Base-by-base conservation (phyloP, 1,140 invertebrate genomes). In the Gonatopus flavifemur region DNA sequence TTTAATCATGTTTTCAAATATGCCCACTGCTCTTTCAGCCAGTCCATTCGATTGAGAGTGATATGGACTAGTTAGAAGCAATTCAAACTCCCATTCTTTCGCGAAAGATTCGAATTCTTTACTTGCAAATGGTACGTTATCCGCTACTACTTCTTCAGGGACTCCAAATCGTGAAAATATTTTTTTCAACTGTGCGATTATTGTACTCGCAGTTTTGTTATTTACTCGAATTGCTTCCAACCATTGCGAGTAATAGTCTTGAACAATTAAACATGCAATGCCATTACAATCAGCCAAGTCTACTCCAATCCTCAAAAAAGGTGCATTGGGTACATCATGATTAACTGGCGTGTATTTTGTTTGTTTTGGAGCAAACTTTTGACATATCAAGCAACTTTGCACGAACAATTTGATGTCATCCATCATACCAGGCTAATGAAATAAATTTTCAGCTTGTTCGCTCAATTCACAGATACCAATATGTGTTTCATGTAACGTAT, bases 31-130 rank as follows among this genome's bases (percentile, higher is more conserved):
- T 50, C 59, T 60, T 52, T 72, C 68, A 1, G 64, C 68, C 8
- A 72, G 38, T 1, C 70, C 68, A 40, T 75, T 74, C 7, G 64
- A 65, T 38, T 61, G 54, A 4, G 70, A 63, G 43, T 74, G 76
- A 18, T 53, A 42, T 5, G 70, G 78, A 56, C 67, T 74, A 32
- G 59, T 66, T 0, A 68, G 76, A 12, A 62, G 38, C 32, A 74
- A 61, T 2, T 51, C 43, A 49, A 80, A 72, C 13, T 63, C 55
- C 64, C 68, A 78, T 3, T 64, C 43, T 33, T 63, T 52, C 8
- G 65, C 51, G 57, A 80, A 80, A 30, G 63, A 30, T 51, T 40
- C 38, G 37, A 78, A 76, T 13, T 69, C 43, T 39, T 28, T 52
- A 13, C 33, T 48, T 16, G 9, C 22, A 41, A 59, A 61, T 2